A percentile compares a stretch with the other conserved stretches of the same genome.
These are phyloP conservation scores for Pelodiscus sinensis DNA, from an alignment of 2,113 vertebrate genomes.

Conservation along the genomic window DNA sequence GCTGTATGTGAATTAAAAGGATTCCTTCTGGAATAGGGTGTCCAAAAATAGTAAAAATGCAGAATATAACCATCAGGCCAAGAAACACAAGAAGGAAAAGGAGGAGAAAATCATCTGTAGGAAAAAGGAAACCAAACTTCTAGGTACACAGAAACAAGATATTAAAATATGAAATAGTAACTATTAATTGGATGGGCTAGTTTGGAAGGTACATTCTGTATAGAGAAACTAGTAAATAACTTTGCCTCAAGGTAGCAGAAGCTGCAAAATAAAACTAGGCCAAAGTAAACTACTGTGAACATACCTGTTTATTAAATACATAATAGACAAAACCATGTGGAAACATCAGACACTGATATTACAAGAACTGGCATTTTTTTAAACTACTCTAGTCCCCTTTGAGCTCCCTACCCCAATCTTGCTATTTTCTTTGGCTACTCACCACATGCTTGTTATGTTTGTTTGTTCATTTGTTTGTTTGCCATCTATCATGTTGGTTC, in stretches of 20 bases:
- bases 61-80: not conserved
- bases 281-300: not conserved
- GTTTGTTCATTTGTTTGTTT: not conserved
- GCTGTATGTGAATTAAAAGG: not conserved
- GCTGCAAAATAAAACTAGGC: not conserved
- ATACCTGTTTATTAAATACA: not conserved
- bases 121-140: not conserved
- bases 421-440: not conserved
- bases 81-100: not conserved
- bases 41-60: not conserved
- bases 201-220: not conserved
- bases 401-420: not conserved
- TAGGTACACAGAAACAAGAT: not conserved
- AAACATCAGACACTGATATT: not conserved
- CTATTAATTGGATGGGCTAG: not conserved
- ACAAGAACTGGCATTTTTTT: not conserved
- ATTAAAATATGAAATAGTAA: not conserved
- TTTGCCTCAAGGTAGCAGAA: not conserved
- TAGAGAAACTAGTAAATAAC: not conserved
- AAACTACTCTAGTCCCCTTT: not conserved
- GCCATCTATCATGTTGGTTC: not conserved
- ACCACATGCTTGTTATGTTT: accelerated
- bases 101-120: not conserved
- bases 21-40: not conserved
- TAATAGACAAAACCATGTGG: not conserved